A percentile compares a stretch with the other conserved stretches of the same genome.
These are phyloP conservation scores for Dromaius novaehollandiae DNA, from an alignment of 2,113 vertebrate species.

Conservation along the genomic window DNA sequence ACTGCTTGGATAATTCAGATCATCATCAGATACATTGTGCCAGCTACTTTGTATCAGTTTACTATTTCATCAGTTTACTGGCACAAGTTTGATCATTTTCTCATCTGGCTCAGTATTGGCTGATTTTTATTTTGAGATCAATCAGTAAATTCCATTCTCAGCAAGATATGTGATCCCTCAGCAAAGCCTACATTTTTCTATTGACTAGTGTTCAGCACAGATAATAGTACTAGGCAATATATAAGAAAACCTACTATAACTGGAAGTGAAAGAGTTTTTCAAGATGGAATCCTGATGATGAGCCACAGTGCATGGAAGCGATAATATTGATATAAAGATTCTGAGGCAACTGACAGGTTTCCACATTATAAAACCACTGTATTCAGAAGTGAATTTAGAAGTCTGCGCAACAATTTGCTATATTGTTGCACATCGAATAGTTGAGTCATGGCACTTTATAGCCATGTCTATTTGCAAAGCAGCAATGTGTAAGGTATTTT, in stretches of 20 bases:
- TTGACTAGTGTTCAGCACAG: background rate
- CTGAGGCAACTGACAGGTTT: background rate
- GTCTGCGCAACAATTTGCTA: background rate
- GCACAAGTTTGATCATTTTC: background rate
- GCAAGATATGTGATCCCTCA: background rate
- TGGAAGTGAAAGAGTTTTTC: background rate
- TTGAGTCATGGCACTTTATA: background rate
- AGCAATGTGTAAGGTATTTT: background rate
- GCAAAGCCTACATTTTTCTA: background rate
- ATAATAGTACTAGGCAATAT: background rate
- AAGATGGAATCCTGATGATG: background rate
- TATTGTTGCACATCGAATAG: background rate
- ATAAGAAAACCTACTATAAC: background rate
- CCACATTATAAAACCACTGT: background rate
- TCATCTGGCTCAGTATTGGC: background rate
- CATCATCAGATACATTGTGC: background rate
- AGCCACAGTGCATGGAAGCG: background rate
- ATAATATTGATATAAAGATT: background rate
- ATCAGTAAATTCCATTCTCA: background rate
- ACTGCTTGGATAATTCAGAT: background rate
- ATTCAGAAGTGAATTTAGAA: background rate
- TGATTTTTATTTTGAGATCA: background rate
- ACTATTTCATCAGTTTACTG: background rate
- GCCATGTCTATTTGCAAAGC: fast-evolving
- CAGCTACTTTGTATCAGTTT: background rate